Base-by-base conservation (phyloP, 2,797 vertebrate species). In the Anniella stebbinsi region DNA sequence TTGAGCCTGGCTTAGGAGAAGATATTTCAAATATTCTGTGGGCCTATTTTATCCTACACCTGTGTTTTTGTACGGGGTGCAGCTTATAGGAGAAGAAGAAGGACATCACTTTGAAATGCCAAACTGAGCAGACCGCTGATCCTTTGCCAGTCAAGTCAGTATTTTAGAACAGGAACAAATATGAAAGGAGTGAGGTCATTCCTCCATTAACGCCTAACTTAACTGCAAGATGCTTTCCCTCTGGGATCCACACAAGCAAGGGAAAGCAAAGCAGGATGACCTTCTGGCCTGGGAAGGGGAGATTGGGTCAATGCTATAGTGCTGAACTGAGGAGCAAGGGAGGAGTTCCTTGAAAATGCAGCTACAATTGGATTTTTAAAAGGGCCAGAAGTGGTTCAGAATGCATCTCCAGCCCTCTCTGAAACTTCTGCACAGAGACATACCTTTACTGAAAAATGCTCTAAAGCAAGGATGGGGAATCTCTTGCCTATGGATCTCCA, bases 41-140 rank as follows among this genome's bases (percentile, higher is more conserved):
- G 66, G 23, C 2, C 13, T 30, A 1, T 17, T 23, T 12, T 18
- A 3, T 5, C 25, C 25, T 41, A 38, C 0, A 1, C n/a, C 13
- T 75, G 23, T 5, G 25, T 75, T 60, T 86, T 57, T 73, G 21
- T 13, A 13, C 7, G 33, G 12, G 13, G 54, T 60, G 17, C 7
- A 54, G 30, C 21, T 33, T 81, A n/a, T 54, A 9, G 28, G 33
- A 60, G 8, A 60, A 36, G 38, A 51, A 1, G 12, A 57, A n/a
- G 17, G 33, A 12, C 33, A 36, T 33, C 78, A 81, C 38, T 18
- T 41, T 54, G 33, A 82, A 82, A 12, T 28, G n/a, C n/a, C 36
- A 48, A 28, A 17, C 1, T 69, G 63, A 48, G 13, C 33, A 36
- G 28, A 66, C n/a, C 57, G 77, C 48, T 73, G 54, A 60, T 70